Base-by-base conservation (phyloP, 1,140 invertebrate genomes). In the Zophobas morio region DNA sequence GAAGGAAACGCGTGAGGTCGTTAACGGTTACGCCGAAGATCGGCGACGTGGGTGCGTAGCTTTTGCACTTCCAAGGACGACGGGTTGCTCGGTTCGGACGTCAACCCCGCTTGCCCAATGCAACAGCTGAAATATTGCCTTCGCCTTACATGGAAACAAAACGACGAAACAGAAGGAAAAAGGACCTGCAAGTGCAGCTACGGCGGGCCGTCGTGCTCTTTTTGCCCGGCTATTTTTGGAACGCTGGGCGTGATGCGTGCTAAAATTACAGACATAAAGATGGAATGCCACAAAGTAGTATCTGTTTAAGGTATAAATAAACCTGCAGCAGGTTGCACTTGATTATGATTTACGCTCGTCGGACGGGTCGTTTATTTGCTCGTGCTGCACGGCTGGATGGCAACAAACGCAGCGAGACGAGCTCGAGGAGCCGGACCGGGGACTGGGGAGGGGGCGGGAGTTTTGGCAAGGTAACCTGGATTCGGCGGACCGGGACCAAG, bases 301-400 rank as follows among this genome's bases (percentile, higher is more conserved):
- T 73, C 49, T 73, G 34, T 73, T 73, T 73, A 73, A 73, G 54
- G 71, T 57, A 74, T 74, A 74, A 74, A 74, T 74, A 74, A 56
- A 74, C 49, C 71, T 73, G 71, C 71, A 72, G 20, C 70, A 34
- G 36, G 70, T 20, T 73, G 71, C 71, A 73, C 51, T 72, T 72
- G 70, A 66, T 66, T 66, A 66, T 73, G 71, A 73, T 73, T 73
- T 73, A 56, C 71, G 36, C 42, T 33, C 8, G 60, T 8, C 1
- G 60, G 37, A n/a, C n/a, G 20, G 33, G 33, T 66, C 35, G 35
- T 60, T 66, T 66, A 66, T 66, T 66, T 66, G 40, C 8, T 37
- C 60, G 36, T 8, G 56, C 37, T 8, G 37, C n/a, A 36, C 36
- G 3, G 56, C 49, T 51, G 4, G 49, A 51, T 51, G n/a, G 49